A percentile compares a stretch with the other conserved stretches of the same genome.
phyloP scores from a whole-genome alignment of 2,797 vertebrate species.

The Lutjanus campechanus region DNA sequence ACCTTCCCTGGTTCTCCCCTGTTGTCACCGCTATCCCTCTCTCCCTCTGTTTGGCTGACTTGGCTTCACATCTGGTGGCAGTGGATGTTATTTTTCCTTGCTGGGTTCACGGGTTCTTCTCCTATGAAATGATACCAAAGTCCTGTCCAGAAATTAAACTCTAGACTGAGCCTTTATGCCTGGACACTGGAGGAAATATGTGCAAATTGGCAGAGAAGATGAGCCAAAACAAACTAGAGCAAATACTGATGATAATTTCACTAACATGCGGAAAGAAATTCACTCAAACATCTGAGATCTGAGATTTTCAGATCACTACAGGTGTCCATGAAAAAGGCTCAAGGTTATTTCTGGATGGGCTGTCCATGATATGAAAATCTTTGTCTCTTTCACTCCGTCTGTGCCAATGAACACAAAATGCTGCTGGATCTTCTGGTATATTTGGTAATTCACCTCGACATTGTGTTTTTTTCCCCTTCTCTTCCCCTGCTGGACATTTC shows the following conservation, averaged over 20 bases:
- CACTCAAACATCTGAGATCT: neutral
- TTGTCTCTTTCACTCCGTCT: constrained; percentile 33
- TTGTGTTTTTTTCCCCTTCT: constrained; percentile 59
- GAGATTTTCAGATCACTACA: constrained; percentile 35
- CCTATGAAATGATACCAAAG: constrained; percentile 56
- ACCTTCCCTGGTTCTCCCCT: constrained; percentile 57
- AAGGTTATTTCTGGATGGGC: constrained; percentile 63
- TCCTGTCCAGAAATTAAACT: constrained; percentile 67
- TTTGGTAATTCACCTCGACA: constrained; percentile 49
- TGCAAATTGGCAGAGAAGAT: constrained; percentile 19
- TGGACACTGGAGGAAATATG: constrained; percentile 63
- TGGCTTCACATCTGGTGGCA: constrained; percentile 76
- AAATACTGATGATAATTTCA: neutral
- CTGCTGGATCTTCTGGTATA: constrained; percentile 40
- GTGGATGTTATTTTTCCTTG: constrained; percentile 70
- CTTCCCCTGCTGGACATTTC: constrained; percentile 57
- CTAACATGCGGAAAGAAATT: neutral
- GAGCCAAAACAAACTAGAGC: neutral
- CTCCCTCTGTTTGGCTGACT: constrained; percentile 62
- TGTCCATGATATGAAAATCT: constrained; percentile 42
- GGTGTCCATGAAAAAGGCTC: constrained; percentile 58
- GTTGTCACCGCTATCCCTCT: constrained; percentile 60
- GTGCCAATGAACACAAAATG: constrained; percentile 44
- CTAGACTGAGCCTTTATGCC: constrained; percentile 44
- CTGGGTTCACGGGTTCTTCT: constrained; percentile 64